Evolutionary conservation across 2,113 vertebrate genomes (phyloP), one percentile per base, ranked within the genome.

Genomic region (Peucedramus taeniatus): DNA sequence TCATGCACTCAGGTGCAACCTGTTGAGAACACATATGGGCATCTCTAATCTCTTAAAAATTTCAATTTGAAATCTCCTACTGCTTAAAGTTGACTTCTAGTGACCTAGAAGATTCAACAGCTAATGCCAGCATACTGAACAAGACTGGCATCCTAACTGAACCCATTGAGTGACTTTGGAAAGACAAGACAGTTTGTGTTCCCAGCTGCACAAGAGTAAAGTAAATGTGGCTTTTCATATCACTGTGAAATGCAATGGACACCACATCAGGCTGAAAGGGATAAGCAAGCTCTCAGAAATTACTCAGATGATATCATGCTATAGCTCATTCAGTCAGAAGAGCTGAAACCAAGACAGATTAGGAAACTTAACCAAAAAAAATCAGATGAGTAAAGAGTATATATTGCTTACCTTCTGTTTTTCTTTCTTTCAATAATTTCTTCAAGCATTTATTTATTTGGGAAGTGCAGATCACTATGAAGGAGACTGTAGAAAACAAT

Each of bases 91-190:
- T 94, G 61, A 18, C 30, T 92, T 91, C 47, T 74, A 87, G 42
- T 91, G 81, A 94, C 90, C 90, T 91, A 91, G 93, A 96, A 94
- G 84, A 90, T 91, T 84, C 83, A 70, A 74, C 19, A 77, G 31
- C 47, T 95, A 66, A 69, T 88, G 51, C 56, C 59, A 82, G 61
- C 1, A 0, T 60, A 80, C 45, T 69, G 47, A 89, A 63, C 71
- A 93, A 94, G 71, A 22, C 54, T 89, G 75, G 40, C 51, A 86
- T 81, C 50, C 61, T 90, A 59, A 59, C 39, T 90, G 87, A 95
- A 92, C 83, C 81, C n/a, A 28, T 0, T 4, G 50, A 66, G n/a
- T 53, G 56, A 30, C 80, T 83, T 81, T 72, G 33, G 63, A 85
- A 87, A 93, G 56, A 42, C 51, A 60, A 57, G n/a, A n/a, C 23